Evolutionary conservation across 2,113 vertebrate genomes (phyloP).

Genomic region (Naja naja): DNA sequence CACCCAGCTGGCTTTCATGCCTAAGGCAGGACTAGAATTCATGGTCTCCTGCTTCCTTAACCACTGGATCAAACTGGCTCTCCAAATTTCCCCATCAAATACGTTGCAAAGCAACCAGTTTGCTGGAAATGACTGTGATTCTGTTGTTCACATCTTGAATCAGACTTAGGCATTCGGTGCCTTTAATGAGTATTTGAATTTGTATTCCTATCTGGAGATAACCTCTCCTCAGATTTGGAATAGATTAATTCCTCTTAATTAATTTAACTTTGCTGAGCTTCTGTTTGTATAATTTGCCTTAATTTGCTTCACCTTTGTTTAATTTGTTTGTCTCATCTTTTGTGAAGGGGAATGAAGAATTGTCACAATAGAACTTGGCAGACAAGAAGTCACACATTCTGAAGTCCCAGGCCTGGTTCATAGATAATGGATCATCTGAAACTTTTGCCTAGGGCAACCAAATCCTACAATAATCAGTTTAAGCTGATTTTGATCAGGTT

Average conservation of each 20-base stretch:
- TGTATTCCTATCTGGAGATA: constrained; percentile 26
- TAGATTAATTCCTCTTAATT: constrained; percentile 38
- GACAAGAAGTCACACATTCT: background rate
- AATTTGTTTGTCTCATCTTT: constrained; percentile 31
- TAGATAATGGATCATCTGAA: background rate
- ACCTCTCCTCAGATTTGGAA: constrained; percentile 33
- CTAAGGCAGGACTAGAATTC: too few relatives aligned
- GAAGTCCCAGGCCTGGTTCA: background rate
- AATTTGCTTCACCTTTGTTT: constrained; percentile 36
- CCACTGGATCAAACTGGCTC: background rate
- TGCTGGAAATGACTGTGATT: background rate
- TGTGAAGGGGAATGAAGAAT: background rate
- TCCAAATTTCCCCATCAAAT: background rate
- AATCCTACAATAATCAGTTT: background rate
- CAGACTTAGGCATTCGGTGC: background rate
- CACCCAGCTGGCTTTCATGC: too few relatives aligned
- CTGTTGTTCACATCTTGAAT: background rate
- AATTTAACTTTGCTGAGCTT: constrained; percentile 30
- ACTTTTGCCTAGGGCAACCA: background rate
- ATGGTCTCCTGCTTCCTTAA: background rate
- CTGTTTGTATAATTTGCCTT: constrained; percentile 32
- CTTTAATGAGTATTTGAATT: constrained; percentile 26
- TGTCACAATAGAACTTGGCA: background rate
- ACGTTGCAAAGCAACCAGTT: background rate
- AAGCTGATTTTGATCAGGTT: background rate